Base-by-base conservation (phyloP, 2,113 vertebrate genomes). In the Engystomops pustulosus region DNA sequence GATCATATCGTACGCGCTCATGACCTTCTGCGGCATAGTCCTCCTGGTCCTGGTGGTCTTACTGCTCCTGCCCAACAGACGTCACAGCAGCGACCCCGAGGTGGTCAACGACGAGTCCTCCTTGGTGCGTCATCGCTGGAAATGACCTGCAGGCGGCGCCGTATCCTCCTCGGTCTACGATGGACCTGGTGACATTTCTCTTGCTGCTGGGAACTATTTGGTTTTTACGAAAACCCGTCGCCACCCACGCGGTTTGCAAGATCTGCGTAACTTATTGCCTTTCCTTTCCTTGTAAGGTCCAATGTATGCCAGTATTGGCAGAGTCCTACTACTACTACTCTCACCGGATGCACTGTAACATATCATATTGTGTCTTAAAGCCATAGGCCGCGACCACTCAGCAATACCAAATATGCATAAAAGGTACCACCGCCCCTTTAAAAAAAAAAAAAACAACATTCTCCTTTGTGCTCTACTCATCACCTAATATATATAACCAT, bases 71-170 rank as follows among this genome's bases (percentile, higher is more conserved):
- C 97, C 97, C 0, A 86, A 87, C 1, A 91, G 87, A 23, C 93
- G 89, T 62, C 89, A 87, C 32, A 68, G 12, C 71, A 86, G 91
- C 71, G 91, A 89, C 0, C 86, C 91, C 77, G 95, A 95, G 6
- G 93, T 95, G 41, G 95, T 99, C 78, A 98, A 94, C 0, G 98
- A 99, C 0, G 95, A 97, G 87, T 99, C 98, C 11, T 98, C 97
- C 0, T 93, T 99, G 2, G 95, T 99, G 45, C 95, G 93, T 23
- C 95, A 99, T 80, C 95, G 97, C 27, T 98, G 98, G 95, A 99
- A 99, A 70, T 99, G 93, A 98, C 25, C 30, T 20, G 7, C 12
- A 11, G 45, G 14, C 18, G 88, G 87, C 38, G n/a, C 15, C 15
- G 27, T 41, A 14, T 9, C 11, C 10, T 20, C 5, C 0, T 41